Conservation (phyloP, 2,113 vertebrate genomes). For the Neodontobutis hainanensis region DNA sequence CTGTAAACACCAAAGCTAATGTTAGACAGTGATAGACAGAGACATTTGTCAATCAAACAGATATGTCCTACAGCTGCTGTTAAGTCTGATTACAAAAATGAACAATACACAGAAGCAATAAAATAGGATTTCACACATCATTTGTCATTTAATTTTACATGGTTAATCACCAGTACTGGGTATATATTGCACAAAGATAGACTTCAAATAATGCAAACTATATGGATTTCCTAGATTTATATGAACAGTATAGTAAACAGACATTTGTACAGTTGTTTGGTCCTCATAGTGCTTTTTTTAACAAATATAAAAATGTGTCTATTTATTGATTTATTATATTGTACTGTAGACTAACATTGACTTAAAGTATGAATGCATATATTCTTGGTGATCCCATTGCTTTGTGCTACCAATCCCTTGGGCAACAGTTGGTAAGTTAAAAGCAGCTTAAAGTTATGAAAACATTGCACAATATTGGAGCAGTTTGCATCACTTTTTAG, state of each 20-base stretch:
- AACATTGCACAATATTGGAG: conserved; percentile 14
- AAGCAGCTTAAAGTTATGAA: conserved; percentile 15
- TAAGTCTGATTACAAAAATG: not conserved
- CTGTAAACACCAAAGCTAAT: conserved; percentile 25
- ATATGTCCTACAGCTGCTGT: conserved; percentile 1
- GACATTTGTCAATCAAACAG: conserved; percentile 56
- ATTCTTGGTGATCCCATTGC: conserved; percentile 7
- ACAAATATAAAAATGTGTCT: not conserved
- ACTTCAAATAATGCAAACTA: too few relatives aligned
- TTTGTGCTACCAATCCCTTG: conserved; percentile 10
- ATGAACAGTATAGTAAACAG: too few relatives aligned
- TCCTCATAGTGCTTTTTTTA: not conserved
- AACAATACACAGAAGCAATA: too few relatives aligned
- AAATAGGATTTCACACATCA: too few relatives aligned
- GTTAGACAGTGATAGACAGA: conserved; percentile 2
- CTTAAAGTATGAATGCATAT: conserved; percentile 5
- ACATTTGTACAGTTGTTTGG: too few relatives aligned
- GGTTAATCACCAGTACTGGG: too few relatives aligned
- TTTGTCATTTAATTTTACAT: too few relatives aligned
- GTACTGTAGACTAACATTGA: conserved; percentile 1
- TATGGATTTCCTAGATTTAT: too few relatives aligned
- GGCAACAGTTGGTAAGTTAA: conserved; percentile 23
- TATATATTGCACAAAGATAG: too few relatives aligned
- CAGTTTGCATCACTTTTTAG: conserved; percentile 37
- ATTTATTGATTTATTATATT: too few relatives aligned